Evolutionary conservation across 2,113 vertebrate genomes (phyloP).

Genomic region (Stegostoma tigrinum): DNA sequence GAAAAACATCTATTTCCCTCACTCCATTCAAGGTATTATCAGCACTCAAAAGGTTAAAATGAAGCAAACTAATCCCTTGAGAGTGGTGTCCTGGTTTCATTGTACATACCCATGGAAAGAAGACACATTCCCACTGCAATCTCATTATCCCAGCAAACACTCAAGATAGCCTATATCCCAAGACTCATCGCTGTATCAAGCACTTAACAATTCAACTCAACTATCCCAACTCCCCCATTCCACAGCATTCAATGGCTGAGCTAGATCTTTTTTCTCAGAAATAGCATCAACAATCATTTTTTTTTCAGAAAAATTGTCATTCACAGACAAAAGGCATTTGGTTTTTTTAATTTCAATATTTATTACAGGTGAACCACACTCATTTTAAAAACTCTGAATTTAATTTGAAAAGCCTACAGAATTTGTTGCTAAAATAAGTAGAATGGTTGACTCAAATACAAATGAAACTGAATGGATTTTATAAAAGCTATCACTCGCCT

Average conservation of each 20-base stretch:
- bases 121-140: constrained; percentile 2
- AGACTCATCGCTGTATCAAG: not conserved
- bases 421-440: not conserved
- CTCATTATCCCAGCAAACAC: not conserved
- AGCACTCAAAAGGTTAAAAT: not conserved
- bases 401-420: not conserved
- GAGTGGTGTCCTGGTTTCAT: not conserved
- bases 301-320: not conserved
- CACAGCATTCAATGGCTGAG: not conserved
- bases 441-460: not conserved
- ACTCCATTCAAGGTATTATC: not conserved
- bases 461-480: not conserved
- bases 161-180: not conserved
- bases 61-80: not conserved
- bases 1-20: not conserved
- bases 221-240: not conserved
- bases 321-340: not conserved
- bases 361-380: not conserved
- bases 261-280: not conserved
- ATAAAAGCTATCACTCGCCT: not conserved
- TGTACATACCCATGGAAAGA: not conserved
- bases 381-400: not conserved
- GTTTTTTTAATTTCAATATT: not conserved
- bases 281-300: not conserved
- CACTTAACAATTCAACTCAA: not conserved